Evolutionary conservation across 2,797 vertebrate species (phyloP), one percentile per base, ranked within the genome.

Genomic region (Cottoperca gobio): DNA sequence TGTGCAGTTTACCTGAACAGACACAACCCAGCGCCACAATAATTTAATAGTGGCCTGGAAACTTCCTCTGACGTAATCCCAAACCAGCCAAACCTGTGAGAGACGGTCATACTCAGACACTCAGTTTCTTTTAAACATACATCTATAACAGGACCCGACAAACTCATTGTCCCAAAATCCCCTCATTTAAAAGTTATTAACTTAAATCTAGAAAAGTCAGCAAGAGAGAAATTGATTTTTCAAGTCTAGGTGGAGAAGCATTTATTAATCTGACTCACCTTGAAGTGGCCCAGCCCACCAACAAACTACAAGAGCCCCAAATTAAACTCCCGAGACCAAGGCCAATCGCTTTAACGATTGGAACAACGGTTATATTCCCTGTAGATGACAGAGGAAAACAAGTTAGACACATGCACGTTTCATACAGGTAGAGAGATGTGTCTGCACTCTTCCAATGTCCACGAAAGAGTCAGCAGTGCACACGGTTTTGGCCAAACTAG

Each of bases 211-310:
- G 11, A 31, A 50, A 64, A 31, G 0, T 7, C 5, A 31, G 2
- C 4, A 16, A 71, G 16, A 73, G 0, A 28, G 3, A 11, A 37
- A 23, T n/a, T 2, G 0, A 50, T 50, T 48, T 70, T 49, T 4
- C 5, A n/a, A 48, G 31, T 14, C 17, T 17, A 2, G 2, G 3
- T 2, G 17, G 16, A 61, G 31, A 11, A 21, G 5, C 4, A 6
- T 1, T 16, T 14, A 45, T 16, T 19, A 16, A 40, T 43, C 5
- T 0, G 1, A 71, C 73, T 94, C 89, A 98, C 98, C 96, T 96
- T 89, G 97, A 97, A 91, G 94, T 97, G 66, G 96, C 96, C 97
- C 98, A 99, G 61, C 96, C 96, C 76, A 96, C 96, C 73, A 99
- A 61, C 79, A 98, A 80, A 78, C 96, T 96, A 48, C 95, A 95